Percentiles rank a stretch among this genome's conserved stretches.
Conservation (phyloP, 2,113 vertebrate species). For the Dolichotis patagonum region DNA sequence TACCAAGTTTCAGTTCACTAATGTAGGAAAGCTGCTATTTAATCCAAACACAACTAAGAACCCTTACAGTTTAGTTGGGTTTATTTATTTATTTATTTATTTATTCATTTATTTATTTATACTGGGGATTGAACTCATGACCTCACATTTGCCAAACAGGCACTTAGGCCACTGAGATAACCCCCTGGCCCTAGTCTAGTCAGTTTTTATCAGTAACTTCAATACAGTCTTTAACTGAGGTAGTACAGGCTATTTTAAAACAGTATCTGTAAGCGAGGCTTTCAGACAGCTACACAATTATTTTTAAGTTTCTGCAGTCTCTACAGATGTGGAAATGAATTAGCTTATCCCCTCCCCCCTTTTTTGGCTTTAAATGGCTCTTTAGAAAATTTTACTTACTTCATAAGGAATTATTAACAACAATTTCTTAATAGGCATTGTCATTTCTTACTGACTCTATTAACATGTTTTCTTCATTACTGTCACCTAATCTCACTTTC, state of each 20-base stretch:
- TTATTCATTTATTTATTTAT: background rate
- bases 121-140: no score
- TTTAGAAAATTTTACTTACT: slow-evolving; percentile 31
- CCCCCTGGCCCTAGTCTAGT: background rate
- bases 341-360: background rate
- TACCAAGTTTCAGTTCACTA: background rate
- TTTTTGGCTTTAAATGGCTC: slow-evolving; percentile 1
- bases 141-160: no score
- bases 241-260: background rate
- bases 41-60: background rate
- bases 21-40: background rate
- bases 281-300: background rate
- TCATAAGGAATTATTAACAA: background rate
- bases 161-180: no score
- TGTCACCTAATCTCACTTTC: background rate
- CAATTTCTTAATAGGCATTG: background rate
- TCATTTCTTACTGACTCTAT: background rate
- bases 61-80: background rate
- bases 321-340: background rate
- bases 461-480: background rate
- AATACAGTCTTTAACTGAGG: background rate
- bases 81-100: background rate
- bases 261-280: background rate
- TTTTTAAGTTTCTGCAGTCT: background rate
- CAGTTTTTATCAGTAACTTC: background rate